Evolutionary conservation across 2,888 invertebrate genomes (phyloP).

Genomic region (Stenotaenia linearis): DNA sequence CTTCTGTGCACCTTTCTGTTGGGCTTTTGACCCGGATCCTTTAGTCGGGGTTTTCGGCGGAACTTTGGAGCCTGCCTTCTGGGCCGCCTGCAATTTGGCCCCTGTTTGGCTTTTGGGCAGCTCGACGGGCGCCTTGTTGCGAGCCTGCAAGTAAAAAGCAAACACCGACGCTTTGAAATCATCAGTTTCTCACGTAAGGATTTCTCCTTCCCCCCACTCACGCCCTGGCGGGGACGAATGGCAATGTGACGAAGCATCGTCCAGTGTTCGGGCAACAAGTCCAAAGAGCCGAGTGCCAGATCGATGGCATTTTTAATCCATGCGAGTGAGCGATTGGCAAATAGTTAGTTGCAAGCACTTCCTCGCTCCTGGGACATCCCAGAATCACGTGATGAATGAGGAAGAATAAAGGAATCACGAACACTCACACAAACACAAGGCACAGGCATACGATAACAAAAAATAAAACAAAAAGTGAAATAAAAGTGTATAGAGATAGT

Average conservation of each 20-base stretch:
- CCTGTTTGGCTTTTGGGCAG: slow-evolving; percentile 34
- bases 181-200: background rate
- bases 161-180: background rate
- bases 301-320: slow-evolving; percentile 14
- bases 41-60: slow-evolving; percentile 33
- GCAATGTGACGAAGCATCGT: slow-evolving; percentile 10
- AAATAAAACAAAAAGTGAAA: background rate
- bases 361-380: slow-evolving; percentile 12
- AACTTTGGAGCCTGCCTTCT: slow-evolving; percentile 35
- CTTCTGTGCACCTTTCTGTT: slow-evolving; percentile 54
- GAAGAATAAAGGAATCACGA: slow-evolving; percentile 13
- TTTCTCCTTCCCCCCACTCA: background rate
- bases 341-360: slow-evolving; percentile 26
- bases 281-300: slow-evolving; percentile 16
- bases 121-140: slow-evolving; percentile 75
- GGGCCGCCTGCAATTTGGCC: slow-evolving; percentile 33
- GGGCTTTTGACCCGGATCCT: slow-evolving; percentile 30
- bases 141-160: slow-evolving; percentile 56
- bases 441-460: background rate
- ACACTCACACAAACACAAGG: slow-evolving; percentile 24
- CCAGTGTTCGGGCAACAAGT: slow-evolving; percentile 21
- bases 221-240: slow-evolving; percentile 6
- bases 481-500: background rate
- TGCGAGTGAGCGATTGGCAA: slow-evolving; percentile 26
- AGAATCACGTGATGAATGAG: slow-evolving; percentile 17